Evolutionary conservation across 1,140 invertebrate species (phyloP), one percentile per base, ranked within the genome.

Genomic region (Lepidotrigona ventralis): DNA sequence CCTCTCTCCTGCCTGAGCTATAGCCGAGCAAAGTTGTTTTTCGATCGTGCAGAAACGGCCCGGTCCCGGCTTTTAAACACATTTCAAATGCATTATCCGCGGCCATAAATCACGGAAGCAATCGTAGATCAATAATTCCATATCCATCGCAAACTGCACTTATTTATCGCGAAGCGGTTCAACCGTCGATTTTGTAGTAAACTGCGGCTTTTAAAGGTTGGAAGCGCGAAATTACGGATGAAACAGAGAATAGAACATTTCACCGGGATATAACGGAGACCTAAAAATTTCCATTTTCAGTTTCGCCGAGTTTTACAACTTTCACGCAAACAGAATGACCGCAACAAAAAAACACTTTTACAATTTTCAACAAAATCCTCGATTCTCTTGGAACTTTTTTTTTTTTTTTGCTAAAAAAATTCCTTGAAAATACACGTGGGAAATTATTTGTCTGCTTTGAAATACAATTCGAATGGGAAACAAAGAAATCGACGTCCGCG

Each of bases 121-220:
- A 70, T 12, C 68, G 33, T 70, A 46, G 39, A 70, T 70, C 68
- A 70, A 70, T 70, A 70, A 70, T 70, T 70, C 14, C 68, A 70
- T 70, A 46, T 70, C 23, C 39, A 46, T 39, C 46, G 23, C 12
- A 69, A 39, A 69, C 23, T 46, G 39, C 68, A 23, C 21, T 46
- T 70, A 70, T 70, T 70, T 70, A 46, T 23, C 21, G 21, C 23
- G 23, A 19, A 12, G 39, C 14, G 23, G 5, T n/a, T 70, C 39
- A 6, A 70, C 6, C 39, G 23, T 23, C 39, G 33, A 69, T 69
- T 46, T 15, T 23, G 12, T 21, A n/a, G 17, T 33, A 70, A 46
- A 46, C 11, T 70, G 5, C 23, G 23, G 19, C 23, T n/a, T 46
- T 70, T 46, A n/a, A 33, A 21, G 12, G 5, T 29, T 70, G 46